Evolutionary conservation across 2,113 vertebrate genomes (phyloP).

Genomic region (Laticauda laticaudata): DNA sequence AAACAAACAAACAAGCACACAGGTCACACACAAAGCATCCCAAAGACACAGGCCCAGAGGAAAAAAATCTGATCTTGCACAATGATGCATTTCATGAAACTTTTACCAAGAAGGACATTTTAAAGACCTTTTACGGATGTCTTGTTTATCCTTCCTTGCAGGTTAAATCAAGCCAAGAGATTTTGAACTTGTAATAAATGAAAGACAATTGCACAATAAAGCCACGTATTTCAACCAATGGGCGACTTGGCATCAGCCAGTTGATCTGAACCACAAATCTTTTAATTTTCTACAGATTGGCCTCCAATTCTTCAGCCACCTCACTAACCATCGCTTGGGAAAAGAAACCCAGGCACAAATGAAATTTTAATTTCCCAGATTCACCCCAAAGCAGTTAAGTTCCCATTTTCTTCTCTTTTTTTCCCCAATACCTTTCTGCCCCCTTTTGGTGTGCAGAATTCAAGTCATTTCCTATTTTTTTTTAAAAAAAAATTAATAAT

Average conservation of each 20-base stretch:
- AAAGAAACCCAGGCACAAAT: not conserved
- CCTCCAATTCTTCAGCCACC: constrained; percentile 3
- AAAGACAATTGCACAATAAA: constrained; percentile 28
- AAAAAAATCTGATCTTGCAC: not conserved
- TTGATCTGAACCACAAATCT: not conserved
- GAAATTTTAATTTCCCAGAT: constrained; percentile 55
- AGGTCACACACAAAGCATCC: not conserved
- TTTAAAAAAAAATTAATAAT: constrained; percentile 45
- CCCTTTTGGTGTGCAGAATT: constrained; percentile 74
- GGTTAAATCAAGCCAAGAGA: not conserved
- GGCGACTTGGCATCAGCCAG: constrained; percentile 19
- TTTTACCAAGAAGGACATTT: constrained; percentile 22
- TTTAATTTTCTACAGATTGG: constrained; percentile 14
- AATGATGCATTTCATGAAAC: not conserved
- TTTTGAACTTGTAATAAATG: constrained; percentile 11
- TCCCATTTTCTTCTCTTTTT: constrained; percentile 41
- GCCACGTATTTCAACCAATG: constrained; percentile 13
- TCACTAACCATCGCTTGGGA: not conserved
- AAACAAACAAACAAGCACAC: not conserved
- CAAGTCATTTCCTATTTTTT: constrained; percentile 60
- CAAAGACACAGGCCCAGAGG: constrained; percentile 15
- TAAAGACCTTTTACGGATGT: not conserved
- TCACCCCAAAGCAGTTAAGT: constrained; percentile 37
- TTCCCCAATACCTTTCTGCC: constrained; percentile 73
- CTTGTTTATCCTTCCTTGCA: not conserved